Conservation (phyloP, 2,113 vertebrate species). For the Podiceps cristatus region DNA sequence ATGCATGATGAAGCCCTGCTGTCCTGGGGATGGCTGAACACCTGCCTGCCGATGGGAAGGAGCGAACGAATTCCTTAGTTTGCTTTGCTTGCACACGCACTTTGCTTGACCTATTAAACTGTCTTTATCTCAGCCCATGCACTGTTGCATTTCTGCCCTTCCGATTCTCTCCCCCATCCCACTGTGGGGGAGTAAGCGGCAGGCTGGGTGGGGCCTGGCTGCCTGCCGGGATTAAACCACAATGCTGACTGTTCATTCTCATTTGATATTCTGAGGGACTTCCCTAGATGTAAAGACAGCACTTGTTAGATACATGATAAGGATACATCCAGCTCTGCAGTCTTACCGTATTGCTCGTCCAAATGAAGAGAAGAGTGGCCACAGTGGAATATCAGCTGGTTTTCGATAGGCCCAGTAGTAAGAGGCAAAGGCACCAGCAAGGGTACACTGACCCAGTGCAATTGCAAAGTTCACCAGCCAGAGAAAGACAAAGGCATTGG, state of each 20-base stretch:
- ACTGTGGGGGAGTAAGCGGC: rapidly evolving
- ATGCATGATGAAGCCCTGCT: rapidly evolving
- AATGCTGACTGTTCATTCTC: background rate
- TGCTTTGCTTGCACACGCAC: background rate
- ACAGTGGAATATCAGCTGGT: slow-evolving; percentile 88
- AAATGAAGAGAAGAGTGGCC: slow-evolving; percentile 90
- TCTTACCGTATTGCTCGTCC: slow-evolving; percentile 90
- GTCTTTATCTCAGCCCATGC: rapidly evolving
- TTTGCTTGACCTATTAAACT: background rate
- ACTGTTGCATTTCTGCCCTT: background rate
- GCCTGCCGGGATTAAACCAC: background rate
- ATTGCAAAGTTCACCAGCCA: slow-evolving; percentile 95
- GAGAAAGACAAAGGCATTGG: slow-evolving; percentile 91
- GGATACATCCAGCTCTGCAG: background rate
- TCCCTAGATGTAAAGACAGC: background rate
- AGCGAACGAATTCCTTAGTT: background rate
- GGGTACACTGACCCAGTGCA: slow-evolving; percentile 93
- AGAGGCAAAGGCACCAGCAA: slow-evolving; percentile 94
- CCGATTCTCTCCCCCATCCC: background rate
- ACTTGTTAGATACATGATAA: background rate
- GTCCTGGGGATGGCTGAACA: background rate
- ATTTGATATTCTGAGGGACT: background rate
- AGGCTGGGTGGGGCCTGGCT: rapidly evolving
- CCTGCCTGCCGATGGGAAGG: background rate
- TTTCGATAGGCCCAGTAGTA: slow-evolving; percentile 96